Conservation (phyloP, 35 echinoderm and acorn worm genomes). For the Heliocidaris tuberculata region DNA sequence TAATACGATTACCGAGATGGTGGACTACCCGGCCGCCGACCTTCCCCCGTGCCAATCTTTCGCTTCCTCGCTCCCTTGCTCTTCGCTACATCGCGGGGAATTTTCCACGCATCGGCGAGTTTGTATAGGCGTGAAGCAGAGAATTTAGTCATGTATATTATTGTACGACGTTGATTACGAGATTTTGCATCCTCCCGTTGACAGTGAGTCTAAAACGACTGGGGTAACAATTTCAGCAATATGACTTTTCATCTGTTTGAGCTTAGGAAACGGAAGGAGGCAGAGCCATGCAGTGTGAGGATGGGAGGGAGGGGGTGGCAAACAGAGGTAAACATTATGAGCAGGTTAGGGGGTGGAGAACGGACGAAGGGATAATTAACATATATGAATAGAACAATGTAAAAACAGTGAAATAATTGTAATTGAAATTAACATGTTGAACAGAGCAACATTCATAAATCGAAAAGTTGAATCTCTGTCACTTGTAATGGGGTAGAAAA, state of each 20-base stretch:
- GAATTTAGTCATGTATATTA: not conserved
- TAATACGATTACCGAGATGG: conserved; percentile 50
- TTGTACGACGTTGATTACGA: not conserved
- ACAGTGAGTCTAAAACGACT: not conserved
- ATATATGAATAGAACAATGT: not conserved
- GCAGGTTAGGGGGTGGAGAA: not conserved
- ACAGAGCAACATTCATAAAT: too few relatives aligned
- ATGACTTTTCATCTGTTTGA: not conserved
- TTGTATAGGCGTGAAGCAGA: conserved; percentile 24
- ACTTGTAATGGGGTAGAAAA: too few relatives aligned
- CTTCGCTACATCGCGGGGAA: not conserved
- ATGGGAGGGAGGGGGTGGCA: not conserved
- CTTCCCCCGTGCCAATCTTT: conserved; percentile 42
- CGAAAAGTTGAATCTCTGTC: too few relatives aligned
- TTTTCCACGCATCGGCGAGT: conserved; percentile 3
- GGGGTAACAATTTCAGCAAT: not conserved
- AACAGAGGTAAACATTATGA: too few relatives aligned
- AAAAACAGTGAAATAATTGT: not conserved
- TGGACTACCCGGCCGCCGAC: conserved; percentile 15
- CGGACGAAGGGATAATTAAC: not conserved
- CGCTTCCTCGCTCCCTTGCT: conserved; percentile 25
- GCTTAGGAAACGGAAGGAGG: not conserved
- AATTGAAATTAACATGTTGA: not conserved
- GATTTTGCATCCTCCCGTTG: not conserved
- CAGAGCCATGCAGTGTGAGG: not conserved